A percentile compares a stretch with the other conserved stretches of the same genome.
Evolutionary conservation across 2,113 vertebrate species (phyloP).

Genomic region (Eretmochelys imbricata): DNA sequence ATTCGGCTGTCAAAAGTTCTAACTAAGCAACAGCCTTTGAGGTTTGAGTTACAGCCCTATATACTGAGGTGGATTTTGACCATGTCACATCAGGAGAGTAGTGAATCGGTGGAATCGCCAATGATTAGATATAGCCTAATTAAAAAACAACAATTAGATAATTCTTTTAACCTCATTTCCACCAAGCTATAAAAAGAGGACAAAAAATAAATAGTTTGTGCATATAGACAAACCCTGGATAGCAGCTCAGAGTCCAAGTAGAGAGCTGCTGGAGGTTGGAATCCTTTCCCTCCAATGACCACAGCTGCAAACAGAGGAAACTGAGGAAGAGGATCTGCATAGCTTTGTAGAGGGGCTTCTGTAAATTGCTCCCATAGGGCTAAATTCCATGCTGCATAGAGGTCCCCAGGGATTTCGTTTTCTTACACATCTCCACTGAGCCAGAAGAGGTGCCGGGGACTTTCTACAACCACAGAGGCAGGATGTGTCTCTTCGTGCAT

Average conservation of each 20-base stretch:
- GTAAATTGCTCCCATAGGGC: rapidly evolving
- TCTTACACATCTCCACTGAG: background rate
- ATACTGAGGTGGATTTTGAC: background rate
- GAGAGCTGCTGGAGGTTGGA: background rate
- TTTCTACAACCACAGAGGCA: background rate
- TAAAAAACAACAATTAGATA: background rate
- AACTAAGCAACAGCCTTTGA: background rate
- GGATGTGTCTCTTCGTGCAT: background rate
- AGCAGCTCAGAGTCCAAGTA: background rate
- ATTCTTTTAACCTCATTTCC: background rate
- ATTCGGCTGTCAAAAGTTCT: background rate
- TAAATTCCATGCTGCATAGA: background rate
- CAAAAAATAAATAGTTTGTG: background rate
- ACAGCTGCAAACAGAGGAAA: background rate
- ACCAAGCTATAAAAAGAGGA: background rate
- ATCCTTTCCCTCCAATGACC: background rate
- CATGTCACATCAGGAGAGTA: background rate
- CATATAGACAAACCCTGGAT: background rate
- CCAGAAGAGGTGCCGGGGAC: background rate
- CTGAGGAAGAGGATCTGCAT: background rate
- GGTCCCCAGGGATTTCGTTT: background rate
- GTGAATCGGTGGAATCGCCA: background rate
- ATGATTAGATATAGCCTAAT: background rate
- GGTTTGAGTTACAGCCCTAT: background rate
- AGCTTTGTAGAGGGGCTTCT: background rate